A percentile compares a stretch with the other conserved stretches of the same genome.
Conservation (phyloP, 2,888 invertebrate genomes). For the Mylabris sibirica region DNA sequence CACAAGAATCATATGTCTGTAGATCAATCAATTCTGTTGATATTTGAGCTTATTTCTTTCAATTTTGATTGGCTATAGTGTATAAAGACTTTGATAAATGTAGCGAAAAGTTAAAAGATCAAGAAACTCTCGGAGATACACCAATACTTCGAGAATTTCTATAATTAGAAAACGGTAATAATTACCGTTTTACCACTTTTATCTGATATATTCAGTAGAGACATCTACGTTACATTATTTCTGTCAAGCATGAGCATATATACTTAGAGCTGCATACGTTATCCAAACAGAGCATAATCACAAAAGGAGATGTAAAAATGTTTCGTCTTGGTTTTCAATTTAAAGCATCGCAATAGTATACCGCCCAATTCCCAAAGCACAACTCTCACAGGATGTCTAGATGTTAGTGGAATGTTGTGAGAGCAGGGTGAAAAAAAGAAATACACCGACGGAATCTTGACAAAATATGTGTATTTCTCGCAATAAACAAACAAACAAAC, state of each 20-base stretch:
- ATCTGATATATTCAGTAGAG: too few relatives aligned
- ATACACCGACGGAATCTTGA: conserved; percentile 12
- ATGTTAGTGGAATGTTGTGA: conserved; percentile 10
- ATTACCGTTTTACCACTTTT: too few relatives aligned
- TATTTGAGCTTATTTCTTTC: too few relatives aligned
- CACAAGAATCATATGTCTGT: too few relatives aligned
- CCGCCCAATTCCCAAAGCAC: conserved; percentile 37
- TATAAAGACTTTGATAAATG: too few relatives aligned
- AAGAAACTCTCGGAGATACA: too few relatives aligned
- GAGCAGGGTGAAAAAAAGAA: conserved; percentile 15
- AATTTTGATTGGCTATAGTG: too few relatives aligned
- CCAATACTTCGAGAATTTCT: too few relatives aligned
- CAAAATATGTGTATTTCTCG: conserved; percentile 24
- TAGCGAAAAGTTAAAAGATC: too few relatives aligned
- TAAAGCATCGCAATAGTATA: conserved; percentile 32
- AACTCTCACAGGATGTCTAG: conserved; percentile 22
- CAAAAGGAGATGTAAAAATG: conserved; percentile 28
- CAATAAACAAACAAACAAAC: conserved; percentile 14
- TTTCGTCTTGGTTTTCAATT: conserved; percentile 34
- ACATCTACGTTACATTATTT: background rate
- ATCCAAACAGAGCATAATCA: conserved; percentile 35
- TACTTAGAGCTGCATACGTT: conserved; percentile 31
- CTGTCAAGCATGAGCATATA: background rate
- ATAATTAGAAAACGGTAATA: too few relatives aligned
- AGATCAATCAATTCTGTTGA: too few relatives aligned